Evolutionary conservation across 2,797 vertebrate species (phyloP), one percentile per base, ranked within the genome.

Genomic region (Picus viridis): DNA sequence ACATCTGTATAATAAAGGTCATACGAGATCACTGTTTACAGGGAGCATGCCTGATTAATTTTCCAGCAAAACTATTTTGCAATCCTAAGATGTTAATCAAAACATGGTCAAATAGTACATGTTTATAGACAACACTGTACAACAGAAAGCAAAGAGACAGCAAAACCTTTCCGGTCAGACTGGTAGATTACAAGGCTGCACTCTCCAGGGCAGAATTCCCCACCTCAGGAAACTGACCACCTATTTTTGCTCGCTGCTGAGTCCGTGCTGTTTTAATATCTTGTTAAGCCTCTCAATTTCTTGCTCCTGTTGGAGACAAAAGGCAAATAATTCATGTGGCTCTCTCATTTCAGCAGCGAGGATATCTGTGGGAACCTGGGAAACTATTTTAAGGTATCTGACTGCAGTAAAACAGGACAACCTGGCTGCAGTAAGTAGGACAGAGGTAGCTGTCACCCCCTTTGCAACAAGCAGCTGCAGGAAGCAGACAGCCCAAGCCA

Each of bases 281-380:
- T 90, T 97, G 89, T 96, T 97, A 43, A 99, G 98, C 88, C 97
- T 98, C 94, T 98, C 97, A 5, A 99, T 99, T 95, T 99, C 99
- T 96, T 98, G 97, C 73, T 98, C 98, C 99, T 99, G 80, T 83
- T 30, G 65, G 29, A 90, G 86, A 87, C 71, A 51, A 80, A 86
- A 83, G 20, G 57, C 30, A 49, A 62, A 34, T 12, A 7, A 3
- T 71, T n/a, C 20, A 29, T 27, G 19, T 4, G 57, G 23, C 53
- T 69, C 32, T 57, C 24, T 5, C 36, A n/a, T 10, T 57, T 13
- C 69, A n/a, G 29, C 16, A 30, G 16, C 18, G 53, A 24, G 49
- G 54, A 70, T 34, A 24, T 23, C 39, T 57, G 53, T 3, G 3
- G 22, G 53, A 30, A 72, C 53, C 36, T n/a, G 36, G 22, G 36